These are phyloP conservation scores for Emesis castigata DNA, from an alignment of 2,888 invertebrate genomes.

Conservation along the genomic window DNA sequence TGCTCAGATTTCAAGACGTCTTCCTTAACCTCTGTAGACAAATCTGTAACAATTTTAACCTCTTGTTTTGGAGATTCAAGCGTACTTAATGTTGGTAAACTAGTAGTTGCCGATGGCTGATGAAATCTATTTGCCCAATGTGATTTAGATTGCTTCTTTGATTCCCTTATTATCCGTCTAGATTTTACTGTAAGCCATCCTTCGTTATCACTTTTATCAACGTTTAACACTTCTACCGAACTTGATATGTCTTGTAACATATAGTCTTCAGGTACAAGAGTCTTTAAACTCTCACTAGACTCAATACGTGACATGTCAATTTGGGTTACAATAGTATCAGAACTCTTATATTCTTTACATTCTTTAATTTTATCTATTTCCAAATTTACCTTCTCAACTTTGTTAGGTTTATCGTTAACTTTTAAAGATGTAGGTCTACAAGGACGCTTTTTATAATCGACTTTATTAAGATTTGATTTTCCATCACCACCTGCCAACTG, in stretches of 20 bases:
- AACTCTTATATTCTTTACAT: slow-evolving; percentile 85
- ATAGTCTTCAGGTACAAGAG: slow-evolving; percentile 82
- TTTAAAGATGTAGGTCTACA: slow-evolving; percentile 78
- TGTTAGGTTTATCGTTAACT: slow-evolving; percentile 77
- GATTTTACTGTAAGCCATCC: slow-evolving; percentile 97
- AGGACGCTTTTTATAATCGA: slow-evolving; percentile 76
- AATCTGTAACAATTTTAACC: slow-evolving; percentile 73
- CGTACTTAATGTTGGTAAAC: slow-evolving; percentile 93
- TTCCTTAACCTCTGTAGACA: slow-evolving; percentile 69
- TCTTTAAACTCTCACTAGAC: slow-evolving; percentile 84
- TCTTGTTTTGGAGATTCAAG: slow-evolving; percentile 85
- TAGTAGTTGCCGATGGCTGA: slow-evolving; percentile 95
- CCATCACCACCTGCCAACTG: slow-evolving; percentile 79
- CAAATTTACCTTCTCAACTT: slow-evolving; percentile 73
- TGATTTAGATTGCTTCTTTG: slow-evolving; percentile 89
- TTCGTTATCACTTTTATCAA: slow-evolving; percentile 86
- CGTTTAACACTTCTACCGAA: slow-evolving; percentile 85
- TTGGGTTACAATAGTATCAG: slow-evolving; percentile 84
- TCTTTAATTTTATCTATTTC: slow-evolving; percentile 78
- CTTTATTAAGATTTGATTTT: slow-evolving; percentile 74
- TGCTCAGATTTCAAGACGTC: slow-evolving; percentile 83
- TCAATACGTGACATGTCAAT: slow-evolving; percentile 83
- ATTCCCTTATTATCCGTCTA: slow-evolving; percentile 88
- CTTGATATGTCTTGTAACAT: slow-evolving; percentile 76
- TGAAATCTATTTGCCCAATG: slow-evolving; percentile 94